These are phyloP conservation scores for Microcebus jonahi DNA, from an alignment of 2,113 vertebrate species.

Conservation along the genomic window DNA sequence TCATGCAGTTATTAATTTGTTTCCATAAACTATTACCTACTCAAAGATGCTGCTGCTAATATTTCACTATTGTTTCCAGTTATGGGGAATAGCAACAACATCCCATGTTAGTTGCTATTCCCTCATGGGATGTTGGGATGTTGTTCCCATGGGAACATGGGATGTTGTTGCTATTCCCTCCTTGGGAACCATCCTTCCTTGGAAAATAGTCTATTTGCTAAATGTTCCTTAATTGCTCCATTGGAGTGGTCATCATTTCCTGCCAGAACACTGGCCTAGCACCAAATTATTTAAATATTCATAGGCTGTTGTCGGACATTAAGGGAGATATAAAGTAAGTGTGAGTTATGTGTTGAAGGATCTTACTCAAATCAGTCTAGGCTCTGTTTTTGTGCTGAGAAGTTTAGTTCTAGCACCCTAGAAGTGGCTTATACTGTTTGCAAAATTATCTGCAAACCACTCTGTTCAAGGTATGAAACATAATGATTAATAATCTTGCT, in stretches of 20 bases:
- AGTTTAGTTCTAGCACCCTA: background rate
- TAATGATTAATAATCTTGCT: background rate
- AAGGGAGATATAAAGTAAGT: background rate
- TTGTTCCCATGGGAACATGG: too few relatives aligned
- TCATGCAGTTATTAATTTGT: background rate
- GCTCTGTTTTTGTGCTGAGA: background rate
- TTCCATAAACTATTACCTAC: background rate
- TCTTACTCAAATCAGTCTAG: background rate
- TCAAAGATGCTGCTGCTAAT: background rate
- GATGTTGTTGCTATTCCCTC: too few relatives aligned
- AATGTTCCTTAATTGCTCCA: background rate
- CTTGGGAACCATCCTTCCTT: background rate
- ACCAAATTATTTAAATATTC: constrained; percentile 1
- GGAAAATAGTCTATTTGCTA: background rate
- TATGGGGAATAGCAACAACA: background rate
- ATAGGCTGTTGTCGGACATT: background rate
- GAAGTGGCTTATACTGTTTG: background rate
- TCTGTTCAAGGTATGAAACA: background rate
- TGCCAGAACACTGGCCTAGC: background rate
- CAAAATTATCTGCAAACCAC: background rate
- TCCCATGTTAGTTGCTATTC: background rate
- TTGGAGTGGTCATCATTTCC: background rate
- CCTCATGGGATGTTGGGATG: too few relatives aligned
- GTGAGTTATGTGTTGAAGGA: background rate
- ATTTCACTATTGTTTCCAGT: background rate